Percentiles rank a stretch among this genome's conserved stretches.
phyloP scores from a whole-genome alignment of 2,797 vertebrate species.

The Novumbra hubbsi region DNA sequence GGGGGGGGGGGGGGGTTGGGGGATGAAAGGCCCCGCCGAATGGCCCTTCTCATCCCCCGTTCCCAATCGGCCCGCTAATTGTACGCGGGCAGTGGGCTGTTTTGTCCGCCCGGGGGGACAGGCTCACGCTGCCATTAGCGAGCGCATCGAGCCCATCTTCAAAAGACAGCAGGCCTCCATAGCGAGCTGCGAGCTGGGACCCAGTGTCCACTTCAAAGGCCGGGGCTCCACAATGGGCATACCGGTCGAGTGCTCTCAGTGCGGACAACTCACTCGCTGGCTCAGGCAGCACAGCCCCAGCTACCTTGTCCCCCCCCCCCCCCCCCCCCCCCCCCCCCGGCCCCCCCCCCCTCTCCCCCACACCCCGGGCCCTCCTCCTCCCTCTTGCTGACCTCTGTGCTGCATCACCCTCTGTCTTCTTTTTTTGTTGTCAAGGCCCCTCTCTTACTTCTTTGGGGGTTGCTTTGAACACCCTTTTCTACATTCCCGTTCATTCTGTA shows the following conservation, averaged over 20 bases:
- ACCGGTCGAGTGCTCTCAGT: slow-evolving; percentile 61
- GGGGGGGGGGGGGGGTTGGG: too few relatives aligned
- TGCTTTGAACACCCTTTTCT: background rate
- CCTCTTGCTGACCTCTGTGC: slow-evolving; percentile 7
- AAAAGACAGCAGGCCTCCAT: slow-evolving; percentile 65
- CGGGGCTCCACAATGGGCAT: slow-evolving; percentile 55
- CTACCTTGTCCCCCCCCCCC: background rate
- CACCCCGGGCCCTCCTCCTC: background rate
- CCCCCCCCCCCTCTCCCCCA: slow-evolving; percentile 12
- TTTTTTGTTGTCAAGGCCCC: slow-evolving; percentile 1
- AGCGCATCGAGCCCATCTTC: slow-evolving; percentile 72
- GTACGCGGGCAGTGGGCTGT: slow-evolving; percentile 73
- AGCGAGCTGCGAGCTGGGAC: slow-evolving; percentile 16
- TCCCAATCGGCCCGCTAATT: slow-evolving; percentile 79
- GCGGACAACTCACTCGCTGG: slow-evolving; percentile 28
- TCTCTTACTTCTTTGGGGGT: background rate
- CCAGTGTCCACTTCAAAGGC: slow-evolving; percentile 75
- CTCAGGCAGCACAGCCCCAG: slow-evolving; percentile 38
- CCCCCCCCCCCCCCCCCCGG: slow-evolving; percentile 31
- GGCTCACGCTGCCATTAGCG: slow-evolving; percentile 77
- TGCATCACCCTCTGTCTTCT: background rate
- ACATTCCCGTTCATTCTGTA: background rate
- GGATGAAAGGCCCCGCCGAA: slow-evolving; percentile 71
- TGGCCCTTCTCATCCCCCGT: slow-evolving; percentile 72
- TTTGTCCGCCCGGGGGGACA: slow-evolving; percentile 65